Evolutionary conservation across 2,888 invertebrate species (phyloP).

Genomic region (Drosophila colorata): DNA sequence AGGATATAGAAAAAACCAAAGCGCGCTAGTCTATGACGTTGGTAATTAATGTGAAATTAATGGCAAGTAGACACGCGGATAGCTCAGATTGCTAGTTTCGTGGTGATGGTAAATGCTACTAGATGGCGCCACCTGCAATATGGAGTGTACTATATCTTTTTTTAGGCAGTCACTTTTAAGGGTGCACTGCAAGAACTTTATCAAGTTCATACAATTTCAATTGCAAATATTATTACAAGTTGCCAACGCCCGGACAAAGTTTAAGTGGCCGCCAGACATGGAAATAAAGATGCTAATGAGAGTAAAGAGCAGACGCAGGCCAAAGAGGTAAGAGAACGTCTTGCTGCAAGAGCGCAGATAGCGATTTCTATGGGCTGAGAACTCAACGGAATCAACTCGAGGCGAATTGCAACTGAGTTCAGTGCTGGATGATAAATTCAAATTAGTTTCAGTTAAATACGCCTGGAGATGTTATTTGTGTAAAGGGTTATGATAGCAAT

Average conservation of each 20-base stretch:
- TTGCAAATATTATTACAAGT: conserved; percentile 57
- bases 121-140: conserved; percentile 48
- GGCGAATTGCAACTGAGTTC: conserved; percentile 27
- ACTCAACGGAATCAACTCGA: background rate
- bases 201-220: conserved; percentile 61
- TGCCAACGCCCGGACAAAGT: conserved; percentile 69
- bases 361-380: conserved; percentile 16
- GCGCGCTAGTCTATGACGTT: conserved; percentile 55
- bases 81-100: background rate
- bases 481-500: background rate
- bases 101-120: conserved; percentile 30
- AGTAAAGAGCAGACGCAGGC: background rate
- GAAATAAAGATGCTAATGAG: conserved; percentile 75
- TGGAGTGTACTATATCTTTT: background rate
- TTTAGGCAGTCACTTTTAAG: conserved; percentile 38
- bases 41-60: conserved; percentile 74
- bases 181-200: conserved; percentile 40
- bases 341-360: conserved; percentile 14
- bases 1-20: conserved; percentile 48
- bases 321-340: background rate
- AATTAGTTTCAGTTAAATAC: conserved; percentile 28
- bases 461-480: background rate
- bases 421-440: conserved; percentile 40
- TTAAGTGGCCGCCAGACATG: conserved; percentile 69
- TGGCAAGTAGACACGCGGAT: conserved; percentile 66